Evolutionary conservation across 1,140 invertebrate species (phyloP), one percentile per base, ranked within the genome.

Genomic region (Maconellicoccus hirsutus): DNA sequence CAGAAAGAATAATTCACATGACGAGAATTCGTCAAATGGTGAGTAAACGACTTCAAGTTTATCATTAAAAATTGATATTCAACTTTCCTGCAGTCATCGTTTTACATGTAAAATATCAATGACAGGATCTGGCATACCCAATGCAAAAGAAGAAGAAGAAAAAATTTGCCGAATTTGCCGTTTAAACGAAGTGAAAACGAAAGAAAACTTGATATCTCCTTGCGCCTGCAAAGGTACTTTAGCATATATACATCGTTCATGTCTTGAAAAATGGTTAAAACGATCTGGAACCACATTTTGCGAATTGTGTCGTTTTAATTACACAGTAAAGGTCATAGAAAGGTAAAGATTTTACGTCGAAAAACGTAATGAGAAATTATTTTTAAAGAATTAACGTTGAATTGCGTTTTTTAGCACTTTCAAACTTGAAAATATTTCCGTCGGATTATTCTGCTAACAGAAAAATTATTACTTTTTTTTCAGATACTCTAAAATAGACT

Each of bases 201-300:
- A 69, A 12, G 84, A 83, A 71, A 77, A 79, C 70, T 76, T 86
- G 29, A 78, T 86, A 33, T 82, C 84, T 27, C 84, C 84, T 6
- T 86, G 85, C 76, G 76, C 81, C 59, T 86, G 85, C 73, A 77
- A 79, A 61, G 85, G 85, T 7, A 80, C 82, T 4, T 78, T 85
- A 70, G 82, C 80, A 3, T 74, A 81, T 22, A 80, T 86, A 12
- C 85, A 86, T 74, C 73, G 78, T 6, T 78, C 77, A 19, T 86
- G 85, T 75, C 76, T 86, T 12, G 84, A 86, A 75, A 80, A 80
- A 72, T 86, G 85, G 85, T 78, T 86, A 1, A 82, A 83, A 26
- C 79, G 81, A 0, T 81, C 83, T 2, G 83, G 84, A 76, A 79
- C 77, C 0, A 80, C 81, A 71, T 77, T 77, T 21, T 86, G 85